Evolutionary conservation across 2,113 vertebrate species (phyloP).

Genomic region (Lepus americanus): DNA sequence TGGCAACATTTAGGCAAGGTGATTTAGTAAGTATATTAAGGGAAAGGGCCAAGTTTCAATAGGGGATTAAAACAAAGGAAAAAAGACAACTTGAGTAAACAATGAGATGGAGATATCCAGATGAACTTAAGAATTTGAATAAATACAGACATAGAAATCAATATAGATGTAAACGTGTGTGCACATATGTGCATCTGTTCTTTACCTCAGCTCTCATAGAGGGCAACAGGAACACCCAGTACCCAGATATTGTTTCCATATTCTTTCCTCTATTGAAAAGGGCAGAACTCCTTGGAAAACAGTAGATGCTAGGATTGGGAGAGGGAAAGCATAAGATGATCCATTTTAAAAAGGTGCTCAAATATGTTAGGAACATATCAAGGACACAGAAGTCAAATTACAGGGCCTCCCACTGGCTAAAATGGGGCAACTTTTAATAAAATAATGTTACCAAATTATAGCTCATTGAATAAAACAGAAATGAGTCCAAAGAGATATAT

Average conservation of each 20-base stretch:
- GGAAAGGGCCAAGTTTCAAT: neutral
- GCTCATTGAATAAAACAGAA: slow-evolving; percentile 7
- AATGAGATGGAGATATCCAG: neutral
- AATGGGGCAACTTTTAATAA: neutral
- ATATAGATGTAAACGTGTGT: no score
- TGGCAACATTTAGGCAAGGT: neutral
- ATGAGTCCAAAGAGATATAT: neutral
- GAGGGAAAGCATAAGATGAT: neutral
- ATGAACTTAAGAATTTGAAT: neutral
- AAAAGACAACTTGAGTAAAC: neutral
- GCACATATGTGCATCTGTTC: neutral
- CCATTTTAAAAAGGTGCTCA: neutral
- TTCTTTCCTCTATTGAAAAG: neutral
- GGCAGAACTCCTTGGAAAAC: slow-evolving; percentile 1
- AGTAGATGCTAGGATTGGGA: neutral
- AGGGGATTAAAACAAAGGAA: neutral
- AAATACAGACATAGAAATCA: neutral
- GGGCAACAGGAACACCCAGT: neutral
- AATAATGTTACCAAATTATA: neutral
- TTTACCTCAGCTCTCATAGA: neutral
- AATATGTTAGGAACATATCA: neutral
- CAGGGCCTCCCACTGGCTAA: neutral
- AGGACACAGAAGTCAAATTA: neutral
- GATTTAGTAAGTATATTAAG: neutral
- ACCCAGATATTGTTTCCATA: neutral